Conservation (phyloP, 2,888 invertebrate genomes). For the Scaptomyza parva region DNA sequence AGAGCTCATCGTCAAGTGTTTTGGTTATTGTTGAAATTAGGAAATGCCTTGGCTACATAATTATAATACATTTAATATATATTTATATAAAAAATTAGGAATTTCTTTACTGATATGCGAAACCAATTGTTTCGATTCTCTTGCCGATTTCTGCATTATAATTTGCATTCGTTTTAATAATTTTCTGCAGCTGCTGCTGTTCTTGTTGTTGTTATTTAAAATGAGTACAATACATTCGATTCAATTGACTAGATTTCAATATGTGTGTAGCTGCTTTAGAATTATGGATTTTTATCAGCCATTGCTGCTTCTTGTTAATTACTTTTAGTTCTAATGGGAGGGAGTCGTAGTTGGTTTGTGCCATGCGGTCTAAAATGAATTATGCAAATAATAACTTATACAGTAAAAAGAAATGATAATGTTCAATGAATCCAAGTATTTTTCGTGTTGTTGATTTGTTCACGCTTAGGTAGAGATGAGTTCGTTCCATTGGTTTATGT, state of each 20-base stretch:
- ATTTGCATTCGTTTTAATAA: slow-evolving; percentile 30
- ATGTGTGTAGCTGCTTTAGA: slow-evolving; percentile 67
- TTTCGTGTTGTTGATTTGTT: slow-evolving; percentile 54
- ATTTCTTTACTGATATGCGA: slow-evolving; percentile 64
- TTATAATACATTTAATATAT: slow-evolving; percentile 74
- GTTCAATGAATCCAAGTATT: slow-evolving; percentile 62
- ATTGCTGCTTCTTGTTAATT: slow-evolving; percentile 30
- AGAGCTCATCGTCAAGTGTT: slow-evolving; percentile 60
- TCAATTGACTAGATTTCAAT: slow-evolving; percentile 79
- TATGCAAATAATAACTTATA: slow-evolving; percentile 53
- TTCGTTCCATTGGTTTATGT: slow-evolving; percentile 45
- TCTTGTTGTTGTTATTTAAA: slow-evolving; percentile 40
- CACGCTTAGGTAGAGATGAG: slow-evolving; percentile 53
- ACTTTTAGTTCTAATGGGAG: slow-evolving; percentile 62
- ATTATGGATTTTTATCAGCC: slow-evolving; percentile 53
- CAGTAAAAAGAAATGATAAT: slow-evolving; percentile 43
- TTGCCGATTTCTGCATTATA: slow-evolving; percentile 24
- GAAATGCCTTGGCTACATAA: slow-evolving; percentile 66
- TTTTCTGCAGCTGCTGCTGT: slow-evolving; percentile 20
- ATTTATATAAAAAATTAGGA: slow-evolving; percentile 62
- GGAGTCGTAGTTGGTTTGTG: slow-evolving; percentile 64
- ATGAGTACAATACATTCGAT: slow-evolving; percentile 78
- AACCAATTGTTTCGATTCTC: slow-evolving; percentile 53
- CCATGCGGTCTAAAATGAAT: slow-evolving; percentile 39
- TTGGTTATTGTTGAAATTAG: slow-evolving; percentile 51